Conservation (phyloP, 2,888 invertebrate species). For the Cheilosia soror region DNA sequence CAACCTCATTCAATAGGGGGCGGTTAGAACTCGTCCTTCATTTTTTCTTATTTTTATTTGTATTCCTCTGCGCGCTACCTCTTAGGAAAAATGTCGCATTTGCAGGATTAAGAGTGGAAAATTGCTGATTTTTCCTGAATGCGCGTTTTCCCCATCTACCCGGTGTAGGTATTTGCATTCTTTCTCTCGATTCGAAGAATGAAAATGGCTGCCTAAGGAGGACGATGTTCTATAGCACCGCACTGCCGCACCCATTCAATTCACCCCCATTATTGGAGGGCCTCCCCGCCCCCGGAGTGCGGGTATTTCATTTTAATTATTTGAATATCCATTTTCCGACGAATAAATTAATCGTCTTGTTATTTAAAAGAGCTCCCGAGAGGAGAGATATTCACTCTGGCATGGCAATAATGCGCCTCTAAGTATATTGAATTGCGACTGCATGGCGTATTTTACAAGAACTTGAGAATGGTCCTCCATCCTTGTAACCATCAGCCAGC, state of each 20-base stretch:
- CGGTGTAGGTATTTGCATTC: constrained; percentile 7
- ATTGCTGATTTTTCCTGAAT: constrained; percentile 75
- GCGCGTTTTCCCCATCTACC: constrained; percentile 61
- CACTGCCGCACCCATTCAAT: background rate
- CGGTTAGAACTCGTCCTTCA: constrained; percentile 65
- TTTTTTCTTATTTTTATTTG: constrained; percentile 68
- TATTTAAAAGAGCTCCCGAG: constrained; percentile 67
- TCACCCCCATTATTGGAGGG: constrained; percentile 58
- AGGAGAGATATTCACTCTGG: constrained; percentile 38
- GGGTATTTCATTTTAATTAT: constrained; percentile 75
- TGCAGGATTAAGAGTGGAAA: constrained; percentile 75
- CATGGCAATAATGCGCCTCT: constrained; percentile 64
- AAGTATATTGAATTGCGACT: constrained; percentile 74
- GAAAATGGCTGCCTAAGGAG: constrained; percentile 65
- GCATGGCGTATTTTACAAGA: constrained; percentile 72
- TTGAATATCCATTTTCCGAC: constrained; percentile 74
- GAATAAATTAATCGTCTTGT: constrained; percentile 76
- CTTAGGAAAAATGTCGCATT: constrained; percentile 75
- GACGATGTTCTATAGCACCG: constrained; percentile 28
- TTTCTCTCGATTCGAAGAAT: constrained; percentile 66
- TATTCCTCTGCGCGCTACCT: constrained; percentile 56
- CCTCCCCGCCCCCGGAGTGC: constrained; percentile 6
- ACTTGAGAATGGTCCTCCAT: constrained; percentile 48
- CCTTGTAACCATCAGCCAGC: background rate
- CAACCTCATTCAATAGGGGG: constrained; percentile 43